Conservation (phyloP, 2,797 vertebrate genomes). For the Acipenser ruthenus region DNA sequence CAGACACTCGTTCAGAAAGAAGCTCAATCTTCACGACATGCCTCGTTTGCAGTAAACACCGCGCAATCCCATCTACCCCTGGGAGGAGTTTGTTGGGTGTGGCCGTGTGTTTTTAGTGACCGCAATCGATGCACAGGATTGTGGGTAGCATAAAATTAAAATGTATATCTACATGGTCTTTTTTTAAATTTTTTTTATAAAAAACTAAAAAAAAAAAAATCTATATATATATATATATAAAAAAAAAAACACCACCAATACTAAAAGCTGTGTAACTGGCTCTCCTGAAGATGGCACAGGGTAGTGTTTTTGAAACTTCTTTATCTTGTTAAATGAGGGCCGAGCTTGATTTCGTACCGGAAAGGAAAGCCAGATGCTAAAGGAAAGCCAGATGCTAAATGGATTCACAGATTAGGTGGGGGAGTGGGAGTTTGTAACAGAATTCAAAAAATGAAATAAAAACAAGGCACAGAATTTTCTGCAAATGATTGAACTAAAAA, state of each 20-base stretch:
- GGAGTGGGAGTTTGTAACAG: constrained; percentile 46
- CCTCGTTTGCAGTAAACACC: constrained; percentile 44
- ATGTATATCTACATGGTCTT: constrained; percentile 3
- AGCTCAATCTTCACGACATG: constrained; percentile 33
- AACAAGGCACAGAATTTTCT: constrained; percentile 99
- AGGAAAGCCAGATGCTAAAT: too few relatives aligned
- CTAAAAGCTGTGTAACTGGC: constrained; percentile 7
- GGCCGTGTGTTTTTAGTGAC: constrained; percentile 10
- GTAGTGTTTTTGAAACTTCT: neutral
- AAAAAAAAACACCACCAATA: neutral
- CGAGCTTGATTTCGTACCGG: too few relatives aligned
- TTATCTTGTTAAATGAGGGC: too few relatives aligned
- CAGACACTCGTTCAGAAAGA: constrained; percentile 30
- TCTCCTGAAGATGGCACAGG: constrained; percentile 7
- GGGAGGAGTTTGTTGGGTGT: neutral
- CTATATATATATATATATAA: too few relatives aligned
- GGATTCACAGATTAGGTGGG: constrained; percentile 25
- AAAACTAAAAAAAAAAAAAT: too few relatives aligned
- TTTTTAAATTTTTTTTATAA: neutral
- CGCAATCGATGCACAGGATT: neutral
- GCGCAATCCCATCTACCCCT: constrained; percentile 36
- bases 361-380: too few relatives aligned
- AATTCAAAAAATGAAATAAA: constrained; percentile 71
- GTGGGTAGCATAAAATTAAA: constrained; percentile 8
- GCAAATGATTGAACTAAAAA: constrained; percentile 90